phyloP scores from a whole-genome alignment of 2,888 invertebrate species.

The Kryphioiulus occultus region DNA sequence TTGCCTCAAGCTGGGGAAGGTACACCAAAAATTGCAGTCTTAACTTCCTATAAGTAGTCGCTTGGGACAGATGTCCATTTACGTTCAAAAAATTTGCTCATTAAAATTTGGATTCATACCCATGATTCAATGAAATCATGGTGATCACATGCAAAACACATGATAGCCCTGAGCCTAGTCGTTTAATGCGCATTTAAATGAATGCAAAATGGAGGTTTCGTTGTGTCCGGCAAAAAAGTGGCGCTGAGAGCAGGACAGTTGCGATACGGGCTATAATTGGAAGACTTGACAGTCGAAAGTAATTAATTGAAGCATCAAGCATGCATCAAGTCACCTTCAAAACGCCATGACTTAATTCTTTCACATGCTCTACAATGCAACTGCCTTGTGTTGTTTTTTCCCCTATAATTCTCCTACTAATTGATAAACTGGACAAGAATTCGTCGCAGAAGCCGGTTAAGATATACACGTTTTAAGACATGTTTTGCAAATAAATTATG shows the following conservation, averaged over 20 bases:
- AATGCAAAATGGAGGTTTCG: background rate
- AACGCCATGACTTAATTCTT: background rate
- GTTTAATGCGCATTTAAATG: background rate
- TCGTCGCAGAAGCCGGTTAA: background rate
- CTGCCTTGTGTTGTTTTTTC: background rate
- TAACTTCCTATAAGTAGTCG: too few relatives aligned
- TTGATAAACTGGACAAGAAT: background rate
- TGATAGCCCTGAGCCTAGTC: background rate
- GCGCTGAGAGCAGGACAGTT: background rate
- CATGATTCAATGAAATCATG: background rate
- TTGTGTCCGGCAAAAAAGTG: background rate
- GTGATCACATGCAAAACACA: background rate
- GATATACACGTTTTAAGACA: background rate
- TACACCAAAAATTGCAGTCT: too few relatives aligned
- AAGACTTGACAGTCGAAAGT: background rate
- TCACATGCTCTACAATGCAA: background rate
- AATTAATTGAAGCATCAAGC: background rate
- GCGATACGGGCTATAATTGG: background rate
- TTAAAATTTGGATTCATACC: background rate
- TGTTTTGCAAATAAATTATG: slow-evolving; percentile 20
- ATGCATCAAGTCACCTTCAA: background rate
- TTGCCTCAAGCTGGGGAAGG: too few relatives aligned
- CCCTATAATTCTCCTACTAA: background rate
- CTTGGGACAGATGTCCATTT: too few relatives aligned
- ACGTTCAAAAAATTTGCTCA: background rate